Conservation (phyloP, 2,888 invertebrate species). For the Heterodera filipjevi region DNA sequence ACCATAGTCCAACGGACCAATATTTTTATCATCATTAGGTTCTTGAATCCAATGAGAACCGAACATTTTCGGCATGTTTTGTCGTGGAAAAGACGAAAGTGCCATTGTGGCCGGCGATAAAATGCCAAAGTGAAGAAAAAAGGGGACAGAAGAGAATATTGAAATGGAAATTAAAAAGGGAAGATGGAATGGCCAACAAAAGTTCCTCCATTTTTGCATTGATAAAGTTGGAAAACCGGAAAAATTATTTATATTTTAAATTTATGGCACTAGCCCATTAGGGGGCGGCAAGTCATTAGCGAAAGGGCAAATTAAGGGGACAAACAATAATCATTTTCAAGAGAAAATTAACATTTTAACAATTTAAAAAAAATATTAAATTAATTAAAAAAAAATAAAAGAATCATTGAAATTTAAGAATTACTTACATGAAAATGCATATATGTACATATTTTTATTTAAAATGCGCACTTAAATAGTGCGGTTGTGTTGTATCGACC, state of each 20-base stretch:
- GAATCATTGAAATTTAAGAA: too few species aligned
- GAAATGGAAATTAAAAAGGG: not conserved
- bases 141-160: not conserved
- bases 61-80: constrained; percentile 4
- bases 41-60: not conserved
- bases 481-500: too few species aligned
- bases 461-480: too few species aligned
- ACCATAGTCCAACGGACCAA: not conserved
- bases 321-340: too few species aligned
- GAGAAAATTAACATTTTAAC: too few species aligned
- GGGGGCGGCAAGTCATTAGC: too few species aligned
- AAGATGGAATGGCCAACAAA: not conserved
- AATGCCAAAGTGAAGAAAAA: not conserved
- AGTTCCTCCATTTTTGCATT: not conserved
- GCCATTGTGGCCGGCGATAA: not conserved
- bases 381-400: too few species aligned
- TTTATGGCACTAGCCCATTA: too few species aligned
- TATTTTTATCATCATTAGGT: not conserved
- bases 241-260: not conserved
- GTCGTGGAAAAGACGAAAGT: not conserved
- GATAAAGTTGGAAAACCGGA: not conserved
- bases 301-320: too few species aligned
- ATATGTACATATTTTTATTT: too few species aligned
- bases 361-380: too few species aligned
- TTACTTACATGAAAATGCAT: too few species aligned